These are phyloP conservation scores for Troglohyphantes excavatus DNA, from an alignment of 2,888 invertebrate genomes.

Conservation along the genomic window DNA sequence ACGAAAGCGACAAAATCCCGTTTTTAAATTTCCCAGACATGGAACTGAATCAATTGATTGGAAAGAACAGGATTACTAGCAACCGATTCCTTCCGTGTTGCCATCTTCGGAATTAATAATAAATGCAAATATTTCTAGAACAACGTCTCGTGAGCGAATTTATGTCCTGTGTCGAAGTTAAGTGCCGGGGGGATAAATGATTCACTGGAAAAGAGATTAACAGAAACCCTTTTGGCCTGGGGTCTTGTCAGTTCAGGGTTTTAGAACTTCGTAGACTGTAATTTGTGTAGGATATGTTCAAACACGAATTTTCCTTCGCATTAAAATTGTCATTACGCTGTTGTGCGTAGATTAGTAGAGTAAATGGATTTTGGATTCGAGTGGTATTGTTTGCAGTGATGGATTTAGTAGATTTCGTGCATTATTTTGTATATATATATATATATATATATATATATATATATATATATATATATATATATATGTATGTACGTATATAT, in stretches of 20 bases:
- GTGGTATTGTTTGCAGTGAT: too few relatives aligned
- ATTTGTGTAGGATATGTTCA: background rate
- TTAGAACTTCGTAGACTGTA: background rate
- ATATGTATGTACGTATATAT: too few relatives aligned
- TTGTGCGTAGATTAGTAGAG: background rate
- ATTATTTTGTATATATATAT: too few relatives aligned
- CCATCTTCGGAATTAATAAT: slow-evolving; percentile 32
- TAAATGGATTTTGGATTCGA: background rate
- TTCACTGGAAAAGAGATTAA: slow-evolving; percentile 5
- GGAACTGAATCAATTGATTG: slow-evolving; percentile 26
- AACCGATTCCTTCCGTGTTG: slow-evolving; percentile 21
- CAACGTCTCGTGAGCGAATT: background rate
- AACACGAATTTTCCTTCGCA: background rate
- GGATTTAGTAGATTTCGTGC: too few relatives aligned
- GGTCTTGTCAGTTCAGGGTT: background rate
- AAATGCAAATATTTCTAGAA: slow-evolving; percentile 29
- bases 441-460: too few relatives aligned
- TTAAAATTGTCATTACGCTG: background rate
- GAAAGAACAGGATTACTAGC: slow-evolving; percentile 11
- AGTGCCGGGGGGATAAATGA: slow-evolving; percentile 9
- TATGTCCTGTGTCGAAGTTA: slow-evolving; percentile 24
- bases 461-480: too few relatives aligned
- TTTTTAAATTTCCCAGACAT: background rate
- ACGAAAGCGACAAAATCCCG: background rate
- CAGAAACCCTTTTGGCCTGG: background rate